Evolutionary conservation across 2,113 vertebrate species (phyloP), one percentile per base, ranked within the genome.

Genomic region (Pagrus major): DNA sequence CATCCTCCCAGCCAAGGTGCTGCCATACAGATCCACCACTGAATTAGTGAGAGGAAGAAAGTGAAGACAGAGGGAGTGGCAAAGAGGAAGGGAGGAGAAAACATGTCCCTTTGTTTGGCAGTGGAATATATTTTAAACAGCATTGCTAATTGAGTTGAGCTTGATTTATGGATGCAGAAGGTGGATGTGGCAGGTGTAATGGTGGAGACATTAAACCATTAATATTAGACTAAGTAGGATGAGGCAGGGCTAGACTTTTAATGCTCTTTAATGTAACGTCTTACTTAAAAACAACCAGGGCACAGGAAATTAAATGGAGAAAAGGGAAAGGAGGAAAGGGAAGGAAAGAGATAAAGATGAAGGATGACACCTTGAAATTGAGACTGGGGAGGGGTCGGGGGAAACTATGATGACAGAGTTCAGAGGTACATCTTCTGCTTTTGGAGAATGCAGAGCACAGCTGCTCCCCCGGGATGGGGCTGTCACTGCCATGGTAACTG

Each of bases 391-490:
- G 44, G 49, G 80, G 42, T 46, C 37, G 31, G 29, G 70, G 64
- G 52, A 33, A 65, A 65, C 29, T 39, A 27, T 1, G 52, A 73
- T 49, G 80, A 64, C 70, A 70, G 65, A 74, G 89, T 77, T 90
- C 86, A 88, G 54, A 85, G 83, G 74, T 82, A 25, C 65, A 67
- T 75, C 82, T 79, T 78, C 71, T 59, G 60, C 81, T 84, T 92
- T 86, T 76, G 84, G 76, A 86, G 71, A 71, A 70, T 2, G 27
- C 65, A 46, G 49, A 61, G 33, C 76, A 64, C 76, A 86, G 85
- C 78, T 87, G 90, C 88, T 87, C 81, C 81, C 72, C 68, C 41
- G 84, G 86, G 90, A 76, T 64, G 61, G 86, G 85, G 88, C 83
- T 82, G 75, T 54, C 35, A 25, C 92, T 83, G 67, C 86, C 82